phyloP scores from a whole-genome alignment of 2,797 vertebrate species.

The Spondyliosoma cantharus region DNA sequence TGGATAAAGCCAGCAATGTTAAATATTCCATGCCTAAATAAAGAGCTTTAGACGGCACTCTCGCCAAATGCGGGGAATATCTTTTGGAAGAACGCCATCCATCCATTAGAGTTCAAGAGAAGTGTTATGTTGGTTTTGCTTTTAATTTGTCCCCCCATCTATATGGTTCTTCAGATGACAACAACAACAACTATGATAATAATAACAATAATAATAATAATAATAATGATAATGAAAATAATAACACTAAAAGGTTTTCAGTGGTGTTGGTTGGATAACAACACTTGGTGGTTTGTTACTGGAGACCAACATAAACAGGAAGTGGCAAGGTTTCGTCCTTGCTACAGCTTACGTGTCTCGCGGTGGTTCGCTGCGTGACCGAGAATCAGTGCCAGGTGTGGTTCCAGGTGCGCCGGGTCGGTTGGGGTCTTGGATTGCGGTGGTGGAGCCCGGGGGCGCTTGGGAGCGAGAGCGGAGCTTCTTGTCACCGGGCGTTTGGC shows the following conservation, averaged over 20 bases:
- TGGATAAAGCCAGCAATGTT: not conserved
- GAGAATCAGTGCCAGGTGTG: conserved; percentile 81
- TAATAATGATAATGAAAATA: too few relatives aligned
- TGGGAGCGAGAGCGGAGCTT: conserved; percentile 92
- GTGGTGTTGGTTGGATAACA: not conserved
- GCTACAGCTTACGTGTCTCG: conserved; percentile 89
- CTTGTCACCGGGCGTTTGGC: conserved; percentile 89
- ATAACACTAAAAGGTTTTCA: too few relatives aligned
- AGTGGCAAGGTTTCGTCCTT: not conserved
- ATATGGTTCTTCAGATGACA: not conserved
- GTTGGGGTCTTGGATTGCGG: conserved; percentile 82
- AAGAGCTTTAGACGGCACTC: not conserved
- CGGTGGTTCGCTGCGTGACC: conserved; percentile 96
- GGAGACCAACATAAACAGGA: too few relatives aligned
- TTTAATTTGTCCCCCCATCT: not conserved
- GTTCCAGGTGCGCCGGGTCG: conserved; percentile 81
- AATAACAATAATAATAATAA: too few relatives aligned
- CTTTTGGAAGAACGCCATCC: not conserved
- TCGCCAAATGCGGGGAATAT: not conserved
- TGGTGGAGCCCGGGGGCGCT: conserved; percentile 88
- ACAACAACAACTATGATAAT: too few relatives aligned
- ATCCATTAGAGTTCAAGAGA: not conserved
- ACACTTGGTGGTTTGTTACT: not conserved
- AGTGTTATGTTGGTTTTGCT: not conserved
- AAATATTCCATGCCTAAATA: not conserved